Percentiles rank a stretch among this genome's conserved stretches.
These are phyloP conservation scores for Aphidius colemani DNA, from an alignment of 2,888 invertebrate genomes.

Conservation along the genomic window DNA sequence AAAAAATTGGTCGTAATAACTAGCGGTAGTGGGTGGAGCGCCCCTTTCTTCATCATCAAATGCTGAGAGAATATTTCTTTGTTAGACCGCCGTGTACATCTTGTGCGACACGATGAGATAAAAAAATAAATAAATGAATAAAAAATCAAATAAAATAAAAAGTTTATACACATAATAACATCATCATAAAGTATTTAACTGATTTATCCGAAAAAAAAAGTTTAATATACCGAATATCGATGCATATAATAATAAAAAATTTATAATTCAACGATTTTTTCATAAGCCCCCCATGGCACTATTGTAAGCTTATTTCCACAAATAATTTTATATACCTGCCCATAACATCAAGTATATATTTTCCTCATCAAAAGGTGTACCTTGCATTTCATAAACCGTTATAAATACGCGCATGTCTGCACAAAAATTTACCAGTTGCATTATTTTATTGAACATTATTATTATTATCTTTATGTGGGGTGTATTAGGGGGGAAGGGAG, in stretches of 20 bases:
- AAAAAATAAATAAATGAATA: too few relatives aligned
- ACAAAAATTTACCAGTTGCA: constrained; percentile 6
- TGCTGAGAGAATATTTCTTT: constrained; percentile 39
- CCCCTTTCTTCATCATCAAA: constrained; percentile 28
- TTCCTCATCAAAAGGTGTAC: neutral
- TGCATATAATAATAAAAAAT: too few relatives aligned
- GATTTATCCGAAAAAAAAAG: too few relatives aligned
- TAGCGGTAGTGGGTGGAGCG: constrained; percentile 45
- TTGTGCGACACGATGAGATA: constrained; percentile 8
- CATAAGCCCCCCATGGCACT: too few relatives aligned
- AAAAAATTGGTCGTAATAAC: constrained; percentile 45
- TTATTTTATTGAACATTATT: constrained; percentile 2
- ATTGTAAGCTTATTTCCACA: too few relatives aligned
- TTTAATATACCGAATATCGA: too few relatives aligned
- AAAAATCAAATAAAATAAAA: too few relatives aligned
- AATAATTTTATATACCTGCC: too few relatives aligned
- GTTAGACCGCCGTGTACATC: constrained; percentile 34
- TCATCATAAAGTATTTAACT: too few relatives aligned
- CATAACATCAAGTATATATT: too few relatives aligned
- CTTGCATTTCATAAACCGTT: neutral
- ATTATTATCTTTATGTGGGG: constrained; percentile 9
- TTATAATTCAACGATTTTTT: too few relatives aligned
- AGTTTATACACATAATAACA: too few relatives aligned
- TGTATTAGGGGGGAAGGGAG: constrained; percentile 8
- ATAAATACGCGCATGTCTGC: constrained; percentile 10